Conservation (phyloP, 2,888 invertebrate genomes). For the Cataglyphis albicans region DNA sequence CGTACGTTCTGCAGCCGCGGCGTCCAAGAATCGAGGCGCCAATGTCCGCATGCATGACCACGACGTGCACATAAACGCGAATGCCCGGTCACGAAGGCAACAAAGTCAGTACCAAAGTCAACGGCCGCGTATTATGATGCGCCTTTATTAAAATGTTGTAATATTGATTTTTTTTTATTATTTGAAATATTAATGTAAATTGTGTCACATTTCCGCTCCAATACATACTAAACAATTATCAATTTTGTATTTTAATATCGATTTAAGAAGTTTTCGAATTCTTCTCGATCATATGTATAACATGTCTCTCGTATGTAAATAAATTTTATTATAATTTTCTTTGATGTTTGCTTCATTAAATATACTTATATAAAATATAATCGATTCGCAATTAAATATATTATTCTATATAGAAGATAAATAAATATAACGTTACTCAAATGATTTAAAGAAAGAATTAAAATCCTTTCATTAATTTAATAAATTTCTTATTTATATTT, state of each 20-base stretch:
- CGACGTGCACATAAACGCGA: conserved; percentile 59
- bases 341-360: background rate
- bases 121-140: background rate
- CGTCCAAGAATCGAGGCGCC: conserved; percentile 60
- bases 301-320: background rate
- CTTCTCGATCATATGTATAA: background rate
- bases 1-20: conserved; percentile 18
- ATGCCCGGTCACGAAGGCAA: conserved; percentile 47
- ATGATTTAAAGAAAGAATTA: background rate
- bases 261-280: background rate
- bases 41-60: conserved; percentile 52
- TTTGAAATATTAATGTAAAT: background rate
- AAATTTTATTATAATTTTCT: background rate
- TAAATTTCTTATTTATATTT: conserved; percentile 17
- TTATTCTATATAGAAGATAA: background rate
- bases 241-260: background rate
- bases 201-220: background rate
- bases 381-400: background rate
- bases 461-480: background rate
- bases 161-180: background rate
- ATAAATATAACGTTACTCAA: background rate
- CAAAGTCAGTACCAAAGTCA: conserved; percentile 49
- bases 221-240: background rate
- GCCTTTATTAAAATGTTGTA: background rate
- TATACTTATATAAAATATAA: background rate